Conservation (phyloP, 1,140 invertebrate genomes). For the Notospermus geniculatus region DNA sequence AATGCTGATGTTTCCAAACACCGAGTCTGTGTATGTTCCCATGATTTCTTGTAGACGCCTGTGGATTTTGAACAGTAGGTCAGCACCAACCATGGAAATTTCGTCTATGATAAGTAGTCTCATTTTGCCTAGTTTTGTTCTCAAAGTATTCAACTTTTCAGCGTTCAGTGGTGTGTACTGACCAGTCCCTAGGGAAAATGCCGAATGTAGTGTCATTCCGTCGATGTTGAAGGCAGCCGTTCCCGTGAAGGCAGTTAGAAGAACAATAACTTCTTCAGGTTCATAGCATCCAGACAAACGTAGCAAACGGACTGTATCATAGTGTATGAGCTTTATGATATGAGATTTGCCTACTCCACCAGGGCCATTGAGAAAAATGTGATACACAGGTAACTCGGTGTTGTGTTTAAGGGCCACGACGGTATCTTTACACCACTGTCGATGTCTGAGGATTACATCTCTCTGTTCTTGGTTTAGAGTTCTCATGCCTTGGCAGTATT, state of each 20-base stretch:
- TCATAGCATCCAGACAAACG: background rate
- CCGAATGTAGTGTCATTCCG: background rate
- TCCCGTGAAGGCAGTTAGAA: slow-evolving; percentile 1
- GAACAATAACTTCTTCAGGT: slow-evolving; percentile 2
- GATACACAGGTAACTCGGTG: too few relatives aligned
- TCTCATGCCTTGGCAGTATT: slow-evolving; percentile 1
- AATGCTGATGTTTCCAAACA: background rate
- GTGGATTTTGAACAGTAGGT: background rate
- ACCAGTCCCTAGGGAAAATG: background rate
- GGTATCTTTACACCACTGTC: too few relatives aligned
- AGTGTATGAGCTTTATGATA: background rate
- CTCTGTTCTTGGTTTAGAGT: background rate
- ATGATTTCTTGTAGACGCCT: background rate
- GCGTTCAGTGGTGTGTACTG: background rate
- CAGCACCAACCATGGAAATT: slow-evolving; percentile 9
- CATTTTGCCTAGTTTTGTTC: background rate
- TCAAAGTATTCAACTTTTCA: background rate
- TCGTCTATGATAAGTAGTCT: background rate
- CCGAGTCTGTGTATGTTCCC: background rate
- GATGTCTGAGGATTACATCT: background rate
- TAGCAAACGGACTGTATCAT: background rate
- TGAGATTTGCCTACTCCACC: slow-evolving; percentile 1
- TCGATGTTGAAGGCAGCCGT: slow-evolving; percentile 8
- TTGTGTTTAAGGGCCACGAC: too few relatives aligned
- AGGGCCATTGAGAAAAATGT: slow-evolving; percentile 3